phyloP scores from a whole-genome alignment of 2,113 vertebrate genomes.

The Alligator mississippiensis region DNA sequence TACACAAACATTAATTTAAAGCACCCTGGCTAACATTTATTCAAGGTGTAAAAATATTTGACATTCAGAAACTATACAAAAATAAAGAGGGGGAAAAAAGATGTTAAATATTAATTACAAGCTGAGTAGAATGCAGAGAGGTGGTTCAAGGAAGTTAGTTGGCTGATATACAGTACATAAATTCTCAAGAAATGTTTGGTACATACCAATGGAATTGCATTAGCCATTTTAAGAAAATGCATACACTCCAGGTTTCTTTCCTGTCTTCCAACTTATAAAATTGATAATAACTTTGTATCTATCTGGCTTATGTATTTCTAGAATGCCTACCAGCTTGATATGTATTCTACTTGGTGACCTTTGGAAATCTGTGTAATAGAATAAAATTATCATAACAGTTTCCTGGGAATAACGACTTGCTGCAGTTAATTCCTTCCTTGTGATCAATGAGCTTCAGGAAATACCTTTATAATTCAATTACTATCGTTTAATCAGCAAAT shows the following conservation, averaged over 20 bases:
- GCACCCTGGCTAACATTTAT: constrained; percentile 35
- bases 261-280: constrained; percentile 4
- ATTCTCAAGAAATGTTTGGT: constrained; percentile 29
- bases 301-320: background rate
- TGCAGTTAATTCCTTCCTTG: constrained; percentile 29
- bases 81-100: constrained; percentile 26
- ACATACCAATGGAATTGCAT: constrained; percentile 37
- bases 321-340: constrained; percentile 5
- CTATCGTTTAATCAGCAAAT: constrained; percentile 44
- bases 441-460: constrained; percentile 46
- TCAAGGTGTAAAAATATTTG: constrained; percentile 60
- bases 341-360: background rate
- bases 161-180: constrained; percentile 40
- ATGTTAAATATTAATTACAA: constrained; percentile 63
- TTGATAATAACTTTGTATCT: constrained; percentile 27
- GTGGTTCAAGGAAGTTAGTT: background rate
- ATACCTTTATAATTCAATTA: constrained; percentile 29
- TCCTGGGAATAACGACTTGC: constrained; percentile 44
- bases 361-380: constrained; percentile 35
- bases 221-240: background rate
- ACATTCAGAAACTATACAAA: constrained; percentile 54
- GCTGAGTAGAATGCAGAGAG: constrained; percentile 29
- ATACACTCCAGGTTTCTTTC: background rate
- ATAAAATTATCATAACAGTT: constrained; percentile 37
- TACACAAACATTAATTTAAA: constrained; percentile 47